Percentiles rank a stretch among this genome's conserved stretches.
phyloP scores from a whole-genome alignment of 2,797 vertebrate genomes.

The Tapirus indicus region DNA sequence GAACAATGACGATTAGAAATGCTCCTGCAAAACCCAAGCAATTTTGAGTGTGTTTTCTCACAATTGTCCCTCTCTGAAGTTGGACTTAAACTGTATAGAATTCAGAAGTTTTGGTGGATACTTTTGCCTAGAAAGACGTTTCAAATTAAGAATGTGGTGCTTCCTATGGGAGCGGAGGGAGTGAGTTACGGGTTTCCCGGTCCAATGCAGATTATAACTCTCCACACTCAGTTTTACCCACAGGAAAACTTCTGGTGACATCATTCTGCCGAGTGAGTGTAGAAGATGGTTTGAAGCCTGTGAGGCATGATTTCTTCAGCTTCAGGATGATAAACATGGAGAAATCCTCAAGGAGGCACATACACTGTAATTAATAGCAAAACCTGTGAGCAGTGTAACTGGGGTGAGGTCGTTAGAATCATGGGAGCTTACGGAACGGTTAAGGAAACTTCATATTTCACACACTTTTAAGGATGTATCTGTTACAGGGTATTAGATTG shows the following conservation, averaged over 20 bases:
- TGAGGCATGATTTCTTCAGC: neutral
- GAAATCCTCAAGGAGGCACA: fast-evolving
- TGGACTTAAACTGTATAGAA: neutral
- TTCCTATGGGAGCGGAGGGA: neutral
- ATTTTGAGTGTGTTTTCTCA: neutral
- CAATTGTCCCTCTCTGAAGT: neutral
- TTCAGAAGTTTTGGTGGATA: neutral
- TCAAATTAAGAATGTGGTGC: neutral
- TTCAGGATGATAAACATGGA: neutral
- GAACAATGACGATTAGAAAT: neutral
- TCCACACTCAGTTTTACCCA: neutral
- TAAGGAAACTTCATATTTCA: neutral
- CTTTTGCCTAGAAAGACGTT: neutral
- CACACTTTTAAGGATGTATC: neutral
- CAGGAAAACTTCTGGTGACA: neutral
- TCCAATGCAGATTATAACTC: neutral
- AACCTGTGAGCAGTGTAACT: neutral
- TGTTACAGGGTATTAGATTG: neutral
- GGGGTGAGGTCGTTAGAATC: neutral
- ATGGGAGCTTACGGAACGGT: neutral
- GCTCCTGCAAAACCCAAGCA: neutral
- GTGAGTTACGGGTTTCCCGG: neutral
- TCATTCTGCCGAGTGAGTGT: neutral
- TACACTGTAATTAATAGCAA: neutral
- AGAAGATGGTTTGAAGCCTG: neutral